Conservation (phyloP, 1,140 invertebrate genomes). For the Ceratosolen solmsi region DNA sequence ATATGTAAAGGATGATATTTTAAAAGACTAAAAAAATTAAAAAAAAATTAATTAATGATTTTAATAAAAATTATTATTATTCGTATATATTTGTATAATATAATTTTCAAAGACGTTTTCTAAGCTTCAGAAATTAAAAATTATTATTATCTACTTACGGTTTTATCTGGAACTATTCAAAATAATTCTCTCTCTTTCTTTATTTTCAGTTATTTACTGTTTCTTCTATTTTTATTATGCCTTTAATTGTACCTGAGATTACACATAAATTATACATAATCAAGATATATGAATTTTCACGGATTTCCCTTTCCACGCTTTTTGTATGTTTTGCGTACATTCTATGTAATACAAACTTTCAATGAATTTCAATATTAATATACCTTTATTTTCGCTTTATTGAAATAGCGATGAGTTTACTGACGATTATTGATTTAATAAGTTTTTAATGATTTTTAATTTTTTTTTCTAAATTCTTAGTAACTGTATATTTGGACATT, state of each 20-base stretch:
- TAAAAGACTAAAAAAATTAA: no score
- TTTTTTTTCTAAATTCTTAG: neutral
- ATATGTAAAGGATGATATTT: no score
- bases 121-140: no score
- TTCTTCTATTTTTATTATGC: neutral
- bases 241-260: neutral
- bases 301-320: neutral
- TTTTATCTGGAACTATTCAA: neutral
- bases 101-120: no score
- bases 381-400: neutral
- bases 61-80: no score
- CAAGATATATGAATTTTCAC: no score
- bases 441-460: neutral
- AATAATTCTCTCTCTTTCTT: neutral
- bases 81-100: no score
- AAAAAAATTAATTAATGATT: no score
- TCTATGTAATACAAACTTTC: neutral
- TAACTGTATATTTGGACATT: neutral
- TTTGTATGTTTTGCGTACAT: neutral
- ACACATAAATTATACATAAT: conserved; percentile 3
- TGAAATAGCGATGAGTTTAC: neutral
- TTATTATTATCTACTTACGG: no score
- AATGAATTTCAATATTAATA: neutral
- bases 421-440: neutral
- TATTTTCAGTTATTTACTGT: neutral